phyloP scores from a whole-genome alignment of 2,888 invertebrate genomes.

The Cheilosia impressa region DNA sequence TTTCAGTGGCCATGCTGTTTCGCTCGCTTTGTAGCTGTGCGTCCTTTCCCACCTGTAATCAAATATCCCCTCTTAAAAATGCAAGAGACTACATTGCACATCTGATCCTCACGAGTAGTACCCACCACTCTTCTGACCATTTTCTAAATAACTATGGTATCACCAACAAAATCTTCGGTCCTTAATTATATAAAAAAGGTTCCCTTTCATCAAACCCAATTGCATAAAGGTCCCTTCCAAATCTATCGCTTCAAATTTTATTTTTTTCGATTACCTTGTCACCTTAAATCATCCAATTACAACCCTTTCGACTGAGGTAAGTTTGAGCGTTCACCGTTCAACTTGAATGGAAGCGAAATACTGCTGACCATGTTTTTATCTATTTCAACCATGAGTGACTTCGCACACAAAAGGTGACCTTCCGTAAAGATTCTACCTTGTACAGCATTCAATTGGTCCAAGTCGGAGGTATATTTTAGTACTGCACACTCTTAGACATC shows the following conservation, averaged over 20 bases:
- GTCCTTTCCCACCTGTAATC: too few relatives aligned
- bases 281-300: conserved; percentile 17
- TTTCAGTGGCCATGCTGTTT: too few relatives aligned
- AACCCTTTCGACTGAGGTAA: background rate
- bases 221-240: background rate
- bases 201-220: background rate
- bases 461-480: background rate
- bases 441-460: conserved; percentile 9
- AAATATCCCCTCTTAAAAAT: too few relatives aligned
- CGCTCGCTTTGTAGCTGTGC: too few relatives aligned
- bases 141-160: too few relatives aligned
- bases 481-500: conserved; percentile 18
- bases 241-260: background rate
- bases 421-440: conserved; percentile 12
- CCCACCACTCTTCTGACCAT: too few relatives aligned
- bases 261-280: background rate
- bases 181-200: too few relatives aligned
- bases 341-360: conserved; percentile 17
- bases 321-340: conserved; percentile 4
- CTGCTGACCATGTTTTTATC: conserved; percentile 60
- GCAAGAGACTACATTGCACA: background rate
- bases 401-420: conserved; percentile 46
- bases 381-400: conserved; percentile 53
- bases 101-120: too few relatives aligned
- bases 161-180: too few relatives aligned